A percentile compares a stretch with the other conserved stretches of the same genome.
Conservation (phyloP, 2,113 vertebrate genomes). For the Grallaria varia region DNA sequence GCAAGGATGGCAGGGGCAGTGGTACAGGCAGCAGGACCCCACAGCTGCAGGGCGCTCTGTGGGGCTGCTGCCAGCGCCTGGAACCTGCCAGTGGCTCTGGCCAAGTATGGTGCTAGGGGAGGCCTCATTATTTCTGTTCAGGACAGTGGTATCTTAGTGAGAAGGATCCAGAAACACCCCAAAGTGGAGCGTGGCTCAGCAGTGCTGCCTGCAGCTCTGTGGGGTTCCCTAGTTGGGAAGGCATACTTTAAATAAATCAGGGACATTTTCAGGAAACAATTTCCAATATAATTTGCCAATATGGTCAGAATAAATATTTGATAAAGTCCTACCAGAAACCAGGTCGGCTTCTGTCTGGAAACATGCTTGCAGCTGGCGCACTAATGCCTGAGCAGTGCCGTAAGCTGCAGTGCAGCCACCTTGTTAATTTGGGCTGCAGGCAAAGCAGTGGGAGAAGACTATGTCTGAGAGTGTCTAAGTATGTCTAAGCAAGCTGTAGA, state of each 20-base stretch:
- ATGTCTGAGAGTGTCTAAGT: no score
- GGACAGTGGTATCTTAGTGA: not conserved
- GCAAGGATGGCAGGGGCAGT: accelerated
- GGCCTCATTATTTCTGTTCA: not conserved
- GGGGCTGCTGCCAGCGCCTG: not conserved
- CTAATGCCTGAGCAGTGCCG: accelerated
- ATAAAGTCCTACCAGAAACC: not conserved
- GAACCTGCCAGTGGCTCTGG: accelerated
- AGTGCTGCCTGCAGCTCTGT: not conserved
- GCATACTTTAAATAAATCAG: not conserved
- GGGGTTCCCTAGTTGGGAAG: not conserved
- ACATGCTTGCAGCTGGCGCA: accelerated
- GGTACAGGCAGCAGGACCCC: not conserved
- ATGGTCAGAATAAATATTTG: not conserved
- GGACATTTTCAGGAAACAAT: not conserved
- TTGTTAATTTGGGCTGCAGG: not conserved
- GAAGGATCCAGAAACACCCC: not conserved
- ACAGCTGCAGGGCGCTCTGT: accelerated
- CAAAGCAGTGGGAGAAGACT: not conserved
- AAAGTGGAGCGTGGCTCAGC: not conserved
- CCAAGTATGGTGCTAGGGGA: accelerated
- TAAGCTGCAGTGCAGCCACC: not conserved
- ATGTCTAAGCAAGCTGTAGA: not conserved
- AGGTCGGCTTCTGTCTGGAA: not conserved
- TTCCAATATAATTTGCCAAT: not conserved